Base-by-base conservation (phyloP, 2,888 invertebrate species). In the Xylota segnis region DNA sequence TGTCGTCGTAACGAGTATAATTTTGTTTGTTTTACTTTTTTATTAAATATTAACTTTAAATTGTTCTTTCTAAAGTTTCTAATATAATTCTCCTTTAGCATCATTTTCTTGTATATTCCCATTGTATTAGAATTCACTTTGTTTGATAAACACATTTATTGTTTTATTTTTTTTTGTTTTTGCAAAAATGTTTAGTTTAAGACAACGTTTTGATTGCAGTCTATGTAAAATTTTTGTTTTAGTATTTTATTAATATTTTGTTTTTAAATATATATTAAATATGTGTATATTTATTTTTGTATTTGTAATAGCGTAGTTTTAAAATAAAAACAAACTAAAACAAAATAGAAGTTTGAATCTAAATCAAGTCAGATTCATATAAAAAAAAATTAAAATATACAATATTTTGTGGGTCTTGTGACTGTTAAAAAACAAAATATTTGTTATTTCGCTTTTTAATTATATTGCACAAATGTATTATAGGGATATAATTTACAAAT, bases 161-260 rank as follows among this genome's bases (percentile, higher is more conserved):
- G 58, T 29, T 65, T 50, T 74, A 14, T 47, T 75, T 88, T 87
- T 70, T 88, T 88, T 4, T 4, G 3, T 29, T 29, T 32, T 5
- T 7, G 7, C 88, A 90, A 89, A 90, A 59, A 61, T 34, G 40
- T 32, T 63, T 65, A 45, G 40, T 47, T 65, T 52, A 65, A 74
- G 32, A 74, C 58, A 66, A 43, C 27, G 50, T 70, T 65, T 72
- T 27, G 65, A 72, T 83, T 63, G 68, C 83, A 78, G 78, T 83
- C 78, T 63, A 61, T 79, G 72, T 43, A 50, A 61, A 72, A 12
- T 68, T 47, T 90, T 90, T 65, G 34, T 14, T 34, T 50, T 50
- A 50, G 65, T 34, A 90, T 89, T 89, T 89, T 89, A 88, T 88
- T 89, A 88, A 88, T 83, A 87, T 83, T 47, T 56, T 56, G 16